Evolutionary conservation across 2,888 invertebrate genomes (phyloP).

Genomic region (Erebia aethiops): DNA sequence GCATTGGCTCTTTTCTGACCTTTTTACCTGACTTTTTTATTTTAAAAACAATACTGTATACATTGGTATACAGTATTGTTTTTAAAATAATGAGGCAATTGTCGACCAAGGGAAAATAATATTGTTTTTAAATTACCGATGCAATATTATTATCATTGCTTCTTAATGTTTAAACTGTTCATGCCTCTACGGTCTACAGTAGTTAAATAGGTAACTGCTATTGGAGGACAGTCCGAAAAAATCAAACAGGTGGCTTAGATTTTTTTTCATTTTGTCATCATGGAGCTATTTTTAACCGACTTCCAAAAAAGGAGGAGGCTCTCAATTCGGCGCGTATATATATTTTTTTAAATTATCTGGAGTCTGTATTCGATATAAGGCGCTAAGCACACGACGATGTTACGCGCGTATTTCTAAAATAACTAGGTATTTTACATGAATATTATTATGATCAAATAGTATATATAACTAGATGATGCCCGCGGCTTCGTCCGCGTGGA

Average conservation of each 20-base stretch:
- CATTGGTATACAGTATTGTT: no score
- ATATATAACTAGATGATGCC: no score
- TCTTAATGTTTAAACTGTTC: no score
- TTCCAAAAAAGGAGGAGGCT: no score
- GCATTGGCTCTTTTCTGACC: no score
- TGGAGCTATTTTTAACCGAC: not conserved
- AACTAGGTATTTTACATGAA: not conserved
- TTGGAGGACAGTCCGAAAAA: not conserved
- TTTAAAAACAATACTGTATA: no score
- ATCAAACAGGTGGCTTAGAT: not conserved
- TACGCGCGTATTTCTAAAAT: no score
- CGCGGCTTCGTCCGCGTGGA: no score
- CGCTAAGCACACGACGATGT: not conserved
- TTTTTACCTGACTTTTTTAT: no score
- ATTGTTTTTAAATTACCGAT: not conserved
- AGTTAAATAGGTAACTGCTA: not conserved
- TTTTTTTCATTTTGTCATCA: conserved; percentile 15
- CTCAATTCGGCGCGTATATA: no score
- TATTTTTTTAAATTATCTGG: no score
- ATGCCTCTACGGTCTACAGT: not conserved
- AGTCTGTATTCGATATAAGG: conserved; percentile 1
- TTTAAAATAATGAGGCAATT: no score
- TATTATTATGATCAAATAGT: not conserved
- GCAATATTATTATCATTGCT: not conserved
- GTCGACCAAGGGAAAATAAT: not conserved